Conservation (phyloP, 2,113 vertebrate genomes). For the Sakesphorus luctuosus region DNA sequence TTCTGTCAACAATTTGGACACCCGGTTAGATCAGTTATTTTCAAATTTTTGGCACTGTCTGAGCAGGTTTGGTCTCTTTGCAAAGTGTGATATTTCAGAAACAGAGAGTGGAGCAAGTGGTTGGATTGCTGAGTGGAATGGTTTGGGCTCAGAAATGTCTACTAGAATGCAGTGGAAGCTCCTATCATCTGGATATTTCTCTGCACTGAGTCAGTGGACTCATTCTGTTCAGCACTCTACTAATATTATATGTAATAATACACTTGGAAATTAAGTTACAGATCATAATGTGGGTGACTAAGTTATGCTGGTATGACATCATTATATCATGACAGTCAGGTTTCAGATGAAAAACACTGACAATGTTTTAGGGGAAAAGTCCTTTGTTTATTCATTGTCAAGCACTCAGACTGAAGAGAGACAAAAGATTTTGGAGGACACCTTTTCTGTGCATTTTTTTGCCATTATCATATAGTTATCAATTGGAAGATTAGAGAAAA, state of each 20-base stretch:
- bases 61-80: not conserved
- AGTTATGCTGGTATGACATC: not conserved
- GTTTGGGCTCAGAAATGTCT: not conserved
- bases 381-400: not conserved
- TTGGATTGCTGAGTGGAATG: not conserved
- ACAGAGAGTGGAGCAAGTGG: not conserved
- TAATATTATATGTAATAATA: not conserved
- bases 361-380: not conserved
- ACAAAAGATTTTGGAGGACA: not conserved
- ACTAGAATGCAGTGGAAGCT: not conserved
- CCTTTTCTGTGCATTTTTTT: not conserved
- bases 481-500: not conserved
- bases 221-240: not conserved
- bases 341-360: not conserved
- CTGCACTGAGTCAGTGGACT: not conserved
- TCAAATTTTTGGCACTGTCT: constrained; percentile 20
- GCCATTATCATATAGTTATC: not conserved
- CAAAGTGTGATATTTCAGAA: not conserved
- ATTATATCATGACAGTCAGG: not conserved
- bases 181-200: not conserved
- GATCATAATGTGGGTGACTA: not conserved
- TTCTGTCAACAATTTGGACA: constrained; percentile 27
- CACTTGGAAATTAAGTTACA: not conserved
- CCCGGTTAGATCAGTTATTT: not conserved
- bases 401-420: not conserved